These are phyloP conservation scores for Crossocerus cetratus DNA, from an alignment of 2,888 invertebrate genomes.

Conservation along the genomic window DNA sequence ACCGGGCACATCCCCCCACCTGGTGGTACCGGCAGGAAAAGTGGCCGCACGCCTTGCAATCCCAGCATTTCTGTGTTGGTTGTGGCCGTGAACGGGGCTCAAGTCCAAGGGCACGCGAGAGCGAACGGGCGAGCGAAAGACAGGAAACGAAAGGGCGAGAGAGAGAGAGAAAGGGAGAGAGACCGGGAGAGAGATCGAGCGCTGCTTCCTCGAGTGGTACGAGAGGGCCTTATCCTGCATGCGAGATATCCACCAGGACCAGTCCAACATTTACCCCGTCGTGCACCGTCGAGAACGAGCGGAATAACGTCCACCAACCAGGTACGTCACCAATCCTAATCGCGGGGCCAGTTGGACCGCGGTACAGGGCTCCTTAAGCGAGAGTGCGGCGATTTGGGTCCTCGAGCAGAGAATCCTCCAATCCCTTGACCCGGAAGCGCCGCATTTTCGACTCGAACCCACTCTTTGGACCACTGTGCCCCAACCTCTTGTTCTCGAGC, in stretches of 20 bases:
- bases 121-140: constrained; percentile 38
- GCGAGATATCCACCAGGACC: constrained; percentile 45
- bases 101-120: constrained; percentile 74
- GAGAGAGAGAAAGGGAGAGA: constrained; percentile 23
- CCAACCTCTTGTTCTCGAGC: too few species aligned
- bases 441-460: too few species aligned
- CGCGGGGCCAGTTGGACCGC: constrained; percentile 6
- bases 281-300: constrained; percentile 19
- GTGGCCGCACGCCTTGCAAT: constrained; percentile 74
- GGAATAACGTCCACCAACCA: background rate
- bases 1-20: constrained; percentile 69
- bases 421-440: too few species aligned
- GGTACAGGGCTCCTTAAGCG: background rate
- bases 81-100: constrained; percentile 76
- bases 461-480: too few species aligned
- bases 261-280: constrained; percentile 44
- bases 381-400: background rate
- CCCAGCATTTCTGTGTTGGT: constrained; percentile 75
- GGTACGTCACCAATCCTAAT: constrained; percentile 18
- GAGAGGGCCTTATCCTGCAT: constrained; percentile 44
- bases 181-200: constrained; percentile 27
- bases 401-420: constrained; percentile 1
- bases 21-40: constrained; percentile 71
- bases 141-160: constrained; percentile 11
- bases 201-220: constrained; percentile 45